Percentiles rank a stretch among this genome's conserved stretches.
Evolutionary conservation across 2,888 invertebrate species (phyloP).

Genomic region (Lasioglossum lativentre): DNA sequence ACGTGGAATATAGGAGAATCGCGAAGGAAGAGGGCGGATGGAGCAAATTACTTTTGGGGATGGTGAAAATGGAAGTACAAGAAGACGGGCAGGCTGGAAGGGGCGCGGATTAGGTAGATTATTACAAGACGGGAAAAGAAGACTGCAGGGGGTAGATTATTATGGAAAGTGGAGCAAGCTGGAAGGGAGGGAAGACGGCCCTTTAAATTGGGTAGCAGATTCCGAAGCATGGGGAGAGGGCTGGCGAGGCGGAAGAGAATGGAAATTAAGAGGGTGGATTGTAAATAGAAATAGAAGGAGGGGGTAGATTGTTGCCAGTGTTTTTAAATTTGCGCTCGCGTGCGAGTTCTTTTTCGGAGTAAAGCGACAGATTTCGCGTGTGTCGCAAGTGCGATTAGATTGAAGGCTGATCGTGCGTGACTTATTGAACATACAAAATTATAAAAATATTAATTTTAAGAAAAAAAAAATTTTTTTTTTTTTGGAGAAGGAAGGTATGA

Average conservation of each 20-base stretch:
- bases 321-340: too few relatives aligned
- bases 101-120: conserved; percentile 4
- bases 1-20: neutral
- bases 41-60: neutral
- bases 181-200: neutral
- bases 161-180: neutral
- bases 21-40: conserved; percentile 2
- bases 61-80: neutral
- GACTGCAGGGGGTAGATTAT: conserved; percentile 1
- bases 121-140: neutral
- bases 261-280: neutral
- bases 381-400: too few relatives aligned
- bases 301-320: too few relatives aligned
- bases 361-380: too few relatives aligned
- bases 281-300: neutral
- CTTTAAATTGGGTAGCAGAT: neutral
- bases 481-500: neutral
- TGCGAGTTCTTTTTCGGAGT: too few relatives aligned
- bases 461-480: neutral
- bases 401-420: too few relatives aligned
- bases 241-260: neutral
- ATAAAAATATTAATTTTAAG: too few relatives aligned
- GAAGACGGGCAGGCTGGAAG: neutral
- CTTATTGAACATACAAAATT: too few relatives aligned
- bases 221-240: neutral